Percentiles rank a stretch among this genome's conserved stretches.
These are phyloP conservation scores for Megastigmus dorsalis DNA, from an alignment of 2,888 invertebrate species.

Conservation along the genomic window DNA sequence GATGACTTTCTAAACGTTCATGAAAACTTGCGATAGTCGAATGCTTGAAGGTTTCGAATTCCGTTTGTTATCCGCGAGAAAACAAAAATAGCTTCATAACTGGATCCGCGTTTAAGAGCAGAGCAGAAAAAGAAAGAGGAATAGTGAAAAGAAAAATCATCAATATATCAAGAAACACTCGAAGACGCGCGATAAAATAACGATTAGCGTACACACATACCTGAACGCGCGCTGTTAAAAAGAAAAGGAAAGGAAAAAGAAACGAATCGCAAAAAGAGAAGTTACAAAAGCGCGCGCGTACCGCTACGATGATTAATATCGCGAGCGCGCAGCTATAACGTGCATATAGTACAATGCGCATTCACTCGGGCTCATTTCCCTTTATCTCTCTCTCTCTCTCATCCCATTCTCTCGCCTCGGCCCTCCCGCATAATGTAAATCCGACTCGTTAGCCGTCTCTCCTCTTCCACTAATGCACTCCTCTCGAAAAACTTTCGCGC, in stretches of 20 bases:
- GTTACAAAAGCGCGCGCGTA: no score
- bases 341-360: constrained; percentile 12
- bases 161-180: constrained; percentile 14
- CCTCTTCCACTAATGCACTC: neutral
- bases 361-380: constrained; percentile 20
- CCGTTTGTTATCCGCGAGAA: neutral
- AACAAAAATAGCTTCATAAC: neutral
- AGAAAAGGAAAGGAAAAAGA: neutral
- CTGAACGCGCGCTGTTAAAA: neutral
- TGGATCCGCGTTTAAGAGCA: no score
- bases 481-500: neutral
- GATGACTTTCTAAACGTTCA: no score
- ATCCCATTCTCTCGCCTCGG: neutral
- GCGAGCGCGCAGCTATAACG: no score
- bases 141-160: neutral
- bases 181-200: constrained; percentile 25
- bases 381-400: no score
- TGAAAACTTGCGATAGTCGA: no score
- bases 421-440: constrained; percentile 42
- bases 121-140: neutral
- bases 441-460: constrained; percentile 43
- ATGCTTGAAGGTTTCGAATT: no score
- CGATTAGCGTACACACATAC: constrained; percentile 10
- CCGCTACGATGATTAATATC: no score
- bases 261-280: no score